Conservation (phyloP, 2,888 invertebrate species). For the Cremastinae sp. region DNA sequence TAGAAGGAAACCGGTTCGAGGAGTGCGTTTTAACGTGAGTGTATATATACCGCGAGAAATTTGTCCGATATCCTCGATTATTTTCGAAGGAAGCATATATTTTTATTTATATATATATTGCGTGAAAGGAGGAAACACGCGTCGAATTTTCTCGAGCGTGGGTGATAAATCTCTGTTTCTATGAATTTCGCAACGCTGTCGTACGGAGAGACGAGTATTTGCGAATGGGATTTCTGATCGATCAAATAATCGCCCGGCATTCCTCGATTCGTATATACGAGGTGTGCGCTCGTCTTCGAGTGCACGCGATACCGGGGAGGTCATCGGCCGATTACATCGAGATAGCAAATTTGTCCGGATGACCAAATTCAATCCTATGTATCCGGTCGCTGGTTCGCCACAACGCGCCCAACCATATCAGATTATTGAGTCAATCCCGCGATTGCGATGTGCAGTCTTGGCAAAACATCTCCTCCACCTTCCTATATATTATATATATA, state of each 20-base stretch:
- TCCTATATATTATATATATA: constrained; percentile 30
- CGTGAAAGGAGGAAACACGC: constrained; percentile 7
- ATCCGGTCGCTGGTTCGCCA: constrained; percentile 39
- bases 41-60: constrained; percentile 24
- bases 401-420: constrained; percentile 26
- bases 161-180: constrained; percentile 23
- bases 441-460: constrained; percentile 18
- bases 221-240: constrained; percentile 11
- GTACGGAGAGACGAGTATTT: constrained; percentile 11
- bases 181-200: constrained; percentile 32
- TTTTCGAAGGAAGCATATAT: no score
- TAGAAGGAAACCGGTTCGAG: constrained; percentile 38
- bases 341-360: constrained; percentile 48
- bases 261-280: constrained; percentile 38
- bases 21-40: constrained; percentile 21
- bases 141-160: constrained; percentile 11
- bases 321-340: constrained; percentile 53
- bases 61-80: constrained; percentile 25
- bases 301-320: constrained; percentile 14
- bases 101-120: background rate
- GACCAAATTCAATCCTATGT: constrained; percentile 51
- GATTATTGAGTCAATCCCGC: constrained; percentile 43
- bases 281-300: constrained; percentile 18
- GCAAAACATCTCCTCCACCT: constrained; percentile 15
- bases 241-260: constrained; percentile 39